Evolutionary conservation across 2,113 vertebrate genomes (phyloP).

Genomic region (Gobiocypris rarus): DNA sequence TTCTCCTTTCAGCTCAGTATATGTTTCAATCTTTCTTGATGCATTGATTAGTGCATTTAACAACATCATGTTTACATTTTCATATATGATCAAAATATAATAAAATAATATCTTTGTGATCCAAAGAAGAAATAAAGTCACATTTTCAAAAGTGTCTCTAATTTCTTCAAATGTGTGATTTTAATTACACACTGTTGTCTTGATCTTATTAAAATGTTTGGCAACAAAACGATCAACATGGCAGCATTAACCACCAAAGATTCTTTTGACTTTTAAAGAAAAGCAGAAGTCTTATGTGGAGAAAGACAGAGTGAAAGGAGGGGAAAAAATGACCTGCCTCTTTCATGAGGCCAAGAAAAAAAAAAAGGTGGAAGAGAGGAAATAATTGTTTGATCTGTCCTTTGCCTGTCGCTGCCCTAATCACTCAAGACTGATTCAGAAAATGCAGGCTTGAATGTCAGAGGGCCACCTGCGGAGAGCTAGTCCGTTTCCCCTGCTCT

Average conservation of each 20-base stretch:
- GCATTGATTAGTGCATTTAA: neutral
- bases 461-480: constrained; percentile 96
- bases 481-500: constrained; percentile 93
- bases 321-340: constrained; percentile 55
- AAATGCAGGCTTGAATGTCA: constrained; percentile 98
- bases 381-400: constrained; percentile 84
- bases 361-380: constrained; percentile 70
- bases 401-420: constrained; percentile 95
- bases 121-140: too few relatives aligned
- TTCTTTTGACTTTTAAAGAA: constrained; percentile 28
- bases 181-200: neutral
- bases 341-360: constrained; percentile 70
- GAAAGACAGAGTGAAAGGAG: constrained; percentile 18
- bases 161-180: neutral
- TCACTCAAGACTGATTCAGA: constrained; percentile 99
- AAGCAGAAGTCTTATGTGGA: constrained; percentile 19
- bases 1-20: neutral
- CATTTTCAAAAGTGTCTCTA: neutral
- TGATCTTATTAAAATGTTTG: constrained; percentile 10
- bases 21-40: neutral
- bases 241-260: neutral
- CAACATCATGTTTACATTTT: neutral
- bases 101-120: too few relatives aligned
- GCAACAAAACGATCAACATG: neutral
- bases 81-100: too few relatives aligned